These are phyloP conservation scores for Bombus waltoni DNA, from an alignment of 1,140 invertebrate genomes.

Conservation along the genomic window DNA sequence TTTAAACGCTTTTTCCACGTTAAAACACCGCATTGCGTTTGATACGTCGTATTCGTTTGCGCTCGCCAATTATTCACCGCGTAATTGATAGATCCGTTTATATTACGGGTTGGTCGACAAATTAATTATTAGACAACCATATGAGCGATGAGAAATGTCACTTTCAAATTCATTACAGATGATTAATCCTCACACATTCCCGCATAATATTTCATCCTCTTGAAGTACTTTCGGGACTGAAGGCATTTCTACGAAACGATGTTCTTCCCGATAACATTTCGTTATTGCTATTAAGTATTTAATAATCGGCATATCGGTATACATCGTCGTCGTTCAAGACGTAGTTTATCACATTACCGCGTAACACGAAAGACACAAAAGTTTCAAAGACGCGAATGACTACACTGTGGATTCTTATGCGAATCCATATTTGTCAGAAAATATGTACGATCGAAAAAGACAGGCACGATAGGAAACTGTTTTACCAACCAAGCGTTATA, in stretches of 20 bases:
- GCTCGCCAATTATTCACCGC: neutral
- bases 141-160: neutral
- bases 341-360: too few species aligned
- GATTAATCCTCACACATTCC: neutral
- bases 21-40: too few species aligned
- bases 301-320: neutral
- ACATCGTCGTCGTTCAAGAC: too few species aligned
- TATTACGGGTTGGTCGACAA: neutral
- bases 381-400: too few species aligned
- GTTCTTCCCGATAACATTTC: neutral
- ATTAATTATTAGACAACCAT: neutral
- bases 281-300: neutral
- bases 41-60: too few species aligned
- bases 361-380: too few species aligned
- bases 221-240: neutral
- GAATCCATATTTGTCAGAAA: too few species aligned
- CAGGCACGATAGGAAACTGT: too few species aligned
- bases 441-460: too few species aligned
- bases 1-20: too few species aligned
- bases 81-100: slow-evolving; percentile 11
- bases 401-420: too few species aligned
- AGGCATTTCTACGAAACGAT: neutral
- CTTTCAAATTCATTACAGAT: neutral
- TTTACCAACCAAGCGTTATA: too few species aligned
- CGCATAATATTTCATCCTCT: neutral